phyloP scores from a whole-genome alignment of 1,140 invertebrate species.

The Cydia pomonella region DNA sequence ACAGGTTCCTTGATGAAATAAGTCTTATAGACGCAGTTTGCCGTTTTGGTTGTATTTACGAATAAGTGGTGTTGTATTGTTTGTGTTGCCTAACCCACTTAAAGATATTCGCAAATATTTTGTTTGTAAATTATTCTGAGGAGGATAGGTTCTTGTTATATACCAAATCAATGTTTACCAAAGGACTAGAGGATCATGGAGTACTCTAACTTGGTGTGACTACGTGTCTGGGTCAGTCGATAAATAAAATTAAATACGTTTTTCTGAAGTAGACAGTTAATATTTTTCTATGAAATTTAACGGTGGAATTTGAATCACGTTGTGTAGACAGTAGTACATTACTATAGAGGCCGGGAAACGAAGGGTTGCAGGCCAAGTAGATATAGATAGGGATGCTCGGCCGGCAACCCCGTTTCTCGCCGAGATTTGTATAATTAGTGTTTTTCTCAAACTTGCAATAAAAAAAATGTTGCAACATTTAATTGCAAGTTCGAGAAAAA shows the following conservation, averaged over 20 bases:
- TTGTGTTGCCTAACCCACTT: neutral
- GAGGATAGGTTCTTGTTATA: neutral
- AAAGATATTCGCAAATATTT: neutral
- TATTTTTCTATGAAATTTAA: slow-evolving; percentile 9
- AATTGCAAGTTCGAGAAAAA: too few species aligned
- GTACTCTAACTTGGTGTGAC: neutral
- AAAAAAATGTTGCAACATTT: too few species aligned
- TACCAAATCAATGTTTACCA: slow-evolving; percentile 10
- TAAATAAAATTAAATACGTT: neutral
- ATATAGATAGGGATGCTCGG: too few species aligned
- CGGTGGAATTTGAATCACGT: neutral
- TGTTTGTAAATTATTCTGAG: neutral
- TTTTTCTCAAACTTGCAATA: too few species aligned
- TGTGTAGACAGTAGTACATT: too few species aligned
- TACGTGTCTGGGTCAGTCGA: neutral
- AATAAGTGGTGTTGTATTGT: neutral
- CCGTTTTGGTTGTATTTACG: slow-evolving; percentile 1
- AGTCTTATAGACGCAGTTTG: neutral
- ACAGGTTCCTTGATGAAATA: slow-evolving; percentile 2
- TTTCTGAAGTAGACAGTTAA: neutral
- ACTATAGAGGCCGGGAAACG: too few species aligned
- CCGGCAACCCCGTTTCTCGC: too few species aligned
- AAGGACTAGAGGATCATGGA: slow-evolving; percentile 14
- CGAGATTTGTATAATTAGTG: too few species aligned
- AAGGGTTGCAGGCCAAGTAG: too few species aligned